Percentiles rank a stretch among this genome's conserved stretches.
phyloP scores from a whole-genome alignment of 2,113 vertebrate species.

The Bothrops jararaca region DNA sequence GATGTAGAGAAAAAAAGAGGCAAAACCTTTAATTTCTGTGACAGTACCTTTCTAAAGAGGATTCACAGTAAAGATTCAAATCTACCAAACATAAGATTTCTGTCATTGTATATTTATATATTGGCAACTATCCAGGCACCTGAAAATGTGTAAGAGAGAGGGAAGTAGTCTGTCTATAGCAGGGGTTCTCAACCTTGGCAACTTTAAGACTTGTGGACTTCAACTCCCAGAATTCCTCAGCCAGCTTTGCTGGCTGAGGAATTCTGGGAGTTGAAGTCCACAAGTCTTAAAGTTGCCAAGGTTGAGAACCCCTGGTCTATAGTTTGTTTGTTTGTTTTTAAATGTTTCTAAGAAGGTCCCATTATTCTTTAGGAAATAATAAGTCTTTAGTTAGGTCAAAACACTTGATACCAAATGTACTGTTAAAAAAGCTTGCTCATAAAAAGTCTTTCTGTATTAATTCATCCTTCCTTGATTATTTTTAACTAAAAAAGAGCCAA shows the following conservation, averaged over 20 bases:
- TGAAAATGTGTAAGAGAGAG: slow-evolving; percentile 2
- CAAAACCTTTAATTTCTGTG: background rate
- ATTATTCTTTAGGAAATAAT: slow-evolving; percentile 15
- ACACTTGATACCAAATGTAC: background rate
- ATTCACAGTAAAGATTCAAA: background rate
- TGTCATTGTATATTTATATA: background rate
- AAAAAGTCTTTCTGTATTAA: background rate
- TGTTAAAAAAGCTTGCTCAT: slow-evolving; percentile 4
- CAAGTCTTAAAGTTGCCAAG: no score
- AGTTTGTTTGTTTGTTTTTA: background rate
- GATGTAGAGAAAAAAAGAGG: background rate
- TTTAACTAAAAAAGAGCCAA: slow-evolving; percentile 22
- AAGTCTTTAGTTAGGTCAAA: slow-evolving; percentile 31
- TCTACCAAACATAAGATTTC: background rate
- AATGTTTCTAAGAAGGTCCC: background rate
- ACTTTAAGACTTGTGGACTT: no score
- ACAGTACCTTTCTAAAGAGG: background rate
- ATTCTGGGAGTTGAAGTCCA: no score
- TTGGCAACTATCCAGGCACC: background rate
- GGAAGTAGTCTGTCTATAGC: background rate
- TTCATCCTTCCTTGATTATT: background rate
- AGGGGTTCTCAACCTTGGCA: no score
- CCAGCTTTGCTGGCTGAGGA: no score
- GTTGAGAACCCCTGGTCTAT: no score
- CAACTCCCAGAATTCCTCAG: no score